Conservation (phyloP, 1,140 invertebrate species). For the Ptiloglossa arizonensis region DNA sequence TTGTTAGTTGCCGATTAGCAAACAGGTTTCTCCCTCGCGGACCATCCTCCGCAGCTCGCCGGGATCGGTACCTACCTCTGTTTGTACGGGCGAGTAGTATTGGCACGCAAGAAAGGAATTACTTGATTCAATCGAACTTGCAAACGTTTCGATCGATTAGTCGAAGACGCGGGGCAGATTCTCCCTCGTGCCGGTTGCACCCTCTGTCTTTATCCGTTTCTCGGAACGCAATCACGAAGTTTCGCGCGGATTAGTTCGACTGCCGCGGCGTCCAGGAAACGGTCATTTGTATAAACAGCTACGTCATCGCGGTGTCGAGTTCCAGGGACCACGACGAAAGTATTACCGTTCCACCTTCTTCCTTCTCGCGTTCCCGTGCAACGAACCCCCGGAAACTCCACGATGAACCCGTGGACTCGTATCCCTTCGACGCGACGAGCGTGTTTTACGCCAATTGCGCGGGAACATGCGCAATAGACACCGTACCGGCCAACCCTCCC, state of each 20-base stretch:
- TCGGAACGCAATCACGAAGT: not conserved
- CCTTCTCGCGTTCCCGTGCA: not conserved
- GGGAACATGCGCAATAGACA: too few species aligned
- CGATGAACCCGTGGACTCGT: too few species aligned
- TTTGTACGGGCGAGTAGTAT: slow-evolving; percentile 6
- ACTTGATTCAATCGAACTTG: slow-evolving; percentile 26
- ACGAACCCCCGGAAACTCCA: too few species aligned
- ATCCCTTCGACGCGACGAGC: too few species aligned
- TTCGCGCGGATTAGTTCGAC: not conserved
- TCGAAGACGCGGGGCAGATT: not conserved
- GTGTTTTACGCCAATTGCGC: too few species aligned
- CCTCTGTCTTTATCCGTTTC: not conserved
- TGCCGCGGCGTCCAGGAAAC: slow-evolving; percentile 17
- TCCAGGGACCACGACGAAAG: slow-evolving; percentile 3
- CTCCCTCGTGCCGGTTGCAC: not conserved
- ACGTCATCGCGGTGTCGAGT: slow-evolving; percentile 23
- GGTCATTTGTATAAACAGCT: slow-evolving; percentile 43
- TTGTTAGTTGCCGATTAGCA: slow-evolving; percentile 45
- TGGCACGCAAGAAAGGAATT: slow-evolving; percentile 26
- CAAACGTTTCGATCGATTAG: slow-evolving; percentile 15
- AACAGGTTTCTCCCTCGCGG: slow-evolving; percentile 43
- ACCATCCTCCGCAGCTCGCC: not conserved
- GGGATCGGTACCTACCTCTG: not conserved
- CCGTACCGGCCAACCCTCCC: too few species aligned
- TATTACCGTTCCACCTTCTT: not conserved